Base-by-base conservation (phyloP, 2,797 vertebrate species). In the Eulemur mongoz region DNA sequence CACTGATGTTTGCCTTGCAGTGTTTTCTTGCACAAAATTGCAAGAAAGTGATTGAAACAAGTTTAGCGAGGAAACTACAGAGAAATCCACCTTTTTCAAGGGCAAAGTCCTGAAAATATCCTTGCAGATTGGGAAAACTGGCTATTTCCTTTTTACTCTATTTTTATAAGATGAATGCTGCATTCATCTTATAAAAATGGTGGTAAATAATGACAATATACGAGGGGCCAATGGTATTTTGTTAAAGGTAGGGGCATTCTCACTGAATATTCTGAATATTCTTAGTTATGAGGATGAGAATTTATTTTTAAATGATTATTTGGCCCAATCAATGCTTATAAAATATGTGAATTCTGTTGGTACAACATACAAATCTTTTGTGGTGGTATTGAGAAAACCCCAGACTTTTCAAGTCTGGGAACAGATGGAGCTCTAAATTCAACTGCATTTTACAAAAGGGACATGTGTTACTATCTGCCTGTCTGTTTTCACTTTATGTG, bases 371-470 rank as follows among this genome's bases (percentile, higher is more conserved):
- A 97, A 95, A 97, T 97, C 82, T 97, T 95, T 78, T 96, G 96
- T 95, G 91, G 82, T 93, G 85, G 82, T 97, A 95, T 93, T 0
- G 11, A 98, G 97, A 97, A 97, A 98, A 97, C 82, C 78, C 91
- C 96, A 97, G 97, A 97, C 96, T 98, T 98, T 73, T 75, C 52
- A 95, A 96, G 75, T 97, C 91, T 96, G 93, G 92, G 93, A 98
- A 97, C 98, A 98, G 98, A 98, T 97, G 98, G 97, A 98, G 89
- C 90, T 98, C 98, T 97, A 97, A 97, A 96, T 93, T 97, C 97
- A 98, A 94, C 94, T 98, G 95, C 81, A 45, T 97, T 96, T 97
- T 96, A 88, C 93, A 97, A 98, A 92, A 92, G 94, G 95, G 97
- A 97, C 97, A 97, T 97, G 97, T 98, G 97, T 97, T 98, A 96